A percentile compares a stretch with the other conserved stretches of the same genome.
Conservation (phyloP, 2,113 vertebrate species). For the Etia nguti region DNA sequence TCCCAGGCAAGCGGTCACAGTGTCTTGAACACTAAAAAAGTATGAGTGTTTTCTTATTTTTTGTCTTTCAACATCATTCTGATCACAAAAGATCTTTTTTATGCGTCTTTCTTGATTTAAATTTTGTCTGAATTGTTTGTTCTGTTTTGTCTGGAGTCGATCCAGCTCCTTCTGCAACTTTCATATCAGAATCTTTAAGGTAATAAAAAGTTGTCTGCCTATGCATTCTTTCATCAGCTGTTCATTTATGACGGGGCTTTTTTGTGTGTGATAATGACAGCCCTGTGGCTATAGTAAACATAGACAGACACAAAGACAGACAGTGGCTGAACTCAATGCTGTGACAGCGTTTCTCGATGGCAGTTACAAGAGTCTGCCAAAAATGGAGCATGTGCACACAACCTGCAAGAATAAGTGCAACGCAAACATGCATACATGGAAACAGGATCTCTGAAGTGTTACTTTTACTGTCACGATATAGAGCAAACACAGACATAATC, state of each 20-base stretch:
- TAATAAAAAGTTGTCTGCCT: not conserved
- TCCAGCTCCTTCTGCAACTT: not conserved
- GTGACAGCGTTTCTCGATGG: not conserved
- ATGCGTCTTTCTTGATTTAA: not conserved
- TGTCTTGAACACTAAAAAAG: not conserved
- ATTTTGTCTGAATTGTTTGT: not conserved
- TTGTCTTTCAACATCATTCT: not conserved
- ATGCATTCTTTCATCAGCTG: not conserved
- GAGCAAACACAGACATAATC: not conserved
- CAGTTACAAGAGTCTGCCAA: slow-evolving; percentile 14
- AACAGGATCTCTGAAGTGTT: not conserved
- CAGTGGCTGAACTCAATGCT: slow-evolving; percentile 44
- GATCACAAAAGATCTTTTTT: not conserved
- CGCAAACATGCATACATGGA: not conserved
- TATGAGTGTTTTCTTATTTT: not conserved
- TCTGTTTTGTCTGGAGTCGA: not conserved
- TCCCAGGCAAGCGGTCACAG: not conserved
- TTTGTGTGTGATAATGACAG: slow-evolving; percentile 4
- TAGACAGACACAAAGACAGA: slow-evolving; percentile 3
- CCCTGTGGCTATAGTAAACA: slow-evolving; percentile 3
- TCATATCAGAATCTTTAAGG: not conserved
- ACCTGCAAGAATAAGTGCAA: not conserved
- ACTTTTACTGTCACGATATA: not conserved
- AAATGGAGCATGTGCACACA: not conserved
- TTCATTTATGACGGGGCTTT: not conserved